Evolutionary conservation across 2,888 invertebrate genomes (phyloP), one percentile per base, ranked within the genome.

Genomic region (Idaea biselata): DNA sequence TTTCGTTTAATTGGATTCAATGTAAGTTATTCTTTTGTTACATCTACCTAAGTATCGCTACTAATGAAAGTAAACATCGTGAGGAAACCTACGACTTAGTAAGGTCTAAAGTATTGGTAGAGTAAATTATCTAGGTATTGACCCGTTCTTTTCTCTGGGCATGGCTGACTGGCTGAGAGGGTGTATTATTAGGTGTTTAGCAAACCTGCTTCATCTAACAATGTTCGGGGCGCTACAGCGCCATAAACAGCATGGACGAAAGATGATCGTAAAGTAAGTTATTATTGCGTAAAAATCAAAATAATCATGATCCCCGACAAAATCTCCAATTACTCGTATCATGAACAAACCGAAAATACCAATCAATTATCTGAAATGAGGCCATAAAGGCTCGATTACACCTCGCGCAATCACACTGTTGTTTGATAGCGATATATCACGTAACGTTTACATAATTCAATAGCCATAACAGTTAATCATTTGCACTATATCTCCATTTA

Each of bases 401-500:
- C 66, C 33, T 60, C 66, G 59, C 63, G 64, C 66, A 70, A 69
- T 72, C 68, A 68, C 72, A 67, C 57, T 68, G 68, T 69, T 68
- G 58, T 68, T 68, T 67, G 64, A 66, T 68, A 64, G 65, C 68
- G 60, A 68, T 72, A 72, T 72, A 73, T 71, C 69, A 70, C 61
- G 63, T 64, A 64, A 63, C 72, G 64, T 72, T 73, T 71, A 72
- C 71, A 72, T 67, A 72, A 68, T 69, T 66, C 68, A 67, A 64
- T 72, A 67, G 68, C 64, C 60, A 72, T 63, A 69, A 65, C 68
- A 72, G 68, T 73, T 68, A 75, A 76, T 74, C 68, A 80, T 79
- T 74, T 74, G 69, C 71, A 78, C 68, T 71, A 70, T 73, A 69
- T 70, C 67, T 70, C 71, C 73, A 71, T 78, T 78, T 79, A 77